These are phyloP conservation scores for Cathartes aura DNA, from an alignment of 2,113 vertebrate genomes.

Conservation along the genomic window DNA sequence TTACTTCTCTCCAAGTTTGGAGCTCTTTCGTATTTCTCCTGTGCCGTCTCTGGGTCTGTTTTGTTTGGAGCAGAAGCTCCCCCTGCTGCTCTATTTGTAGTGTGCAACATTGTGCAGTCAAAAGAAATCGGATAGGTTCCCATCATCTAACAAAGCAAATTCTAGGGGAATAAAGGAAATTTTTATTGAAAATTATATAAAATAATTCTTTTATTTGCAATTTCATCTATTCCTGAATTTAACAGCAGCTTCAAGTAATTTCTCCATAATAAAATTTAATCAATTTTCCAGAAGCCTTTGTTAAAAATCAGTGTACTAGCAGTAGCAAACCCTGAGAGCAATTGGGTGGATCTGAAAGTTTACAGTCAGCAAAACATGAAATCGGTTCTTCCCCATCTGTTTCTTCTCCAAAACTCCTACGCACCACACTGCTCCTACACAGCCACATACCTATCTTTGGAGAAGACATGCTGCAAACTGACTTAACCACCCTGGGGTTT, in stretches of 20 bases:
- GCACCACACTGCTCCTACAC: background rate
- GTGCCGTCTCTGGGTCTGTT: background rate
- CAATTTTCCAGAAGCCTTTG: background rate
- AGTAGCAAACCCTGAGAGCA: background rate
- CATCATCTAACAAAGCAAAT: background rate
- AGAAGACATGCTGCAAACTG: background rate
- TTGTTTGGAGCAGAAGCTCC: constrained; percentile 14
- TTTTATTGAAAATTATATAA: background rate
- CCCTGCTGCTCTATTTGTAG: background rate
- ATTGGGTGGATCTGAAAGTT: background rate
- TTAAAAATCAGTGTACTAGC: background rate
- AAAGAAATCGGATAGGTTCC: background rate
- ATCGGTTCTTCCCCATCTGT: background rate
- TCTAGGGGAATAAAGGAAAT: background rate
- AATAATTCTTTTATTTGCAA: background rate
- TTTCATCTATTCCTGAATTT: background rate
- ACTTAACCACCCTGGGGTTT: background rate
- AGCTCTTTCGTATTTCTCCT: accelerated
- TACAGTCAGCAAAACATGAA: background rate
- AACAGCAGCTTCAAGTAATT: background rate
- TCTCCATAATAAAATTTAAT: background rate
- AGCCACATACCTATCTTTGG: background rate
- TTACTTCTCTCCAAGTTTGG: background rate
- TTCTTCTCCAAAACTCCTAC: background rate
- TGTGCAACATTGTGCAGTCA: background rate